These are phyloP conservation scores for Thecocarcelia acutangulata DNA, from an alignment of 2,888 invertebrate species.

Conservation along the genomic window DNA sequence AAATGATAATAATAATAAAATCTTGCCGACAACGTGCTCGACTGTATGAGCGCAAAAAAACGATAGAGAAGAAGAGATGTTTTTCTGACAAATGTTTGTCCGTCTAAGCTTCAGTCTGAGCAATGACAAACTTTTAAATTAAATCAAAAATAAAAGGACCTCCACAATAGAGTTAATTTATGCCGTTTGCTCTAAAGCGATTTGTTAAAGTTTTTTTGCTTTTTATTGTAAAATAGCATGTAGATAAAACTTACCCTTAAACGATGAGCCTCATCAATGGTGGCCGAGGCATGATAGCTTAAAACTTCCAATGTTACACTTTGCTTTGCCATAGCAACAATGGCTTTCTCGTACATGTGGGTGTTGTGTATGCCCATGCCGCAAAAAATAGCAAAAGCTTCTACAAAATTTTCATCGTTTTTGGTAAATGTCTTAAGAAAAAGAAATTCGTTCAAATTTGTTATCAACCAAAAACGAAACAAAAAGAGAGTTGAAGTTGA, in stretches of 20 bases:
- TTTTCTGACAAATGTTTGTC: too few species aligned
- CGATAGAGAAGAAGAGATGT: too few species aligned
- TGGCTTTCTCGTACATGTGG: slow-evolving; percentile 97
- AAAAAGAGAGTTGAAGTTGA: too few species aligned
- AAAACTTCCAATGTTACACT: slow-evolving; percentile 95
- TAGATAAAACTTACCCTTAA: slow-evolving; percentile 91
- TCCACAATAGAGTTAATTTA: too few species aligned
- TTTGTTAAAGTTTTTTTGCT: not conserved
- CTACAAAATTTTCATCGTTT: slow-evolving; percentile 98
- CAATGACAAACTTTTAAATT: too few species aligned
- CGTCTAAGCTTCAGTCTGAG: too few species aligned
- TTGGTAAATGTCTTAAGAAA: slow-evolving; percentile 88
- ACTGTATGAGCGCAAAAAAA: too few species aligned
- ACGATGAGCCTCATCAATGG: slow-evolving; percentile 92
- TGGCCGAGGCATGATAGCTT: slow-evolving; percentile 97
- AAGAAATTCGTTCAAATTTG: not conserved
- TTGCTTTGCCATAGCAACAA: slow-evolving; percentile 97
- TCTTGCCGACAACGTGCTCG: too few species aligned
- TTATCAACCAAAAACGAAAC: too few species aligned
- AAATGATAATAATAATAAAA: too few species aligned
- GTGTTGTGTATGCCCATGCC: slow-evolving; percentile 99
- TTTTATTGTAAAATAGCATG: not conserved
- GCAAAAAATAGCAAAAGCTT: slow-evolving; percentile 98
- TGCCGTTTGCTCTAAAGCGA: too few species aligned
- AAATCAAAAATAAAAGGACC: too few species aligned